Percentiles rank a stretch among this genome's conserved stretches.
phyloP scores from a whole-genome alignment of 2,888 invertebrate genomes.

The Mimas tiliae region DNA sequence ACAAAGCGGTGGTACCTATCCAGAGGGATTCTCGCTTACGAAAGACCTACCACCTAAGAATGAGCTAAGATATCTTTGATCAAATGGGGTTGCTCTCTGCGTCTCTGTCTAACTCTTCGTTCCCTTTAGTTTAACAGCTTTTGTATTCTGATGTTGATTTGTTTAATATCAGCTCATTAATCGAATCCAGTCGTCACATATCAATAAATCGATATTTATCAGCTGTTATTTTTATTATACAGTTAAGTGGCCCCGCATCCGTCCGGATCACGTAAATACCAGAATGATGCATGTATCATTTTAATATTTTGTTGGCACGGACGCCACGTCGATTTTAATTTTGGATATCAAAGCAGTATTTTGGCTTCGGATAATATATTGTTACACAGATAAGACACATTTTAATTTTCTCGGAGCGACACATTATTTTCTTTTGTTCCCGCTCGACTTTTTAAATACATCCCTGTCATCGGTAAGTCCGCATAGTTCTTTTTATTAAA shows the following conservation, averaged over 20 bases:
- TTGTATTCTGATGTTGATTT: background rate
- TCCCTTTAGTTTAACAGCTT: no score
- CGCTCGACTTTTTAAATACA: background rate
- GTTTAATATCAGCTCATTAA: background rate
- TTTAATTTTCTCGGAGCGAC: no score
- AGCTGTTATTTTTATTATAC: background rate
- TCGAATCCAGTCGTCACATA: background rate
- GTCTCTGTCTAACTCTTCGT: no score
- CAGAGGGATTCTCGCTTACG: no score
- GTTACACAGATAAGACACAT: background rate
- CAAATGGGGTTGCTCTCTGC: no score
- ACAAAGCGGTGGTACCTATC: no score
- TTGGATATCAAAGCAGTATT: background rate
- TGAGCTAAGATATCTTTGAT: no score
- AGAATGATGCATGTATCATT: conserved; percentile 10
- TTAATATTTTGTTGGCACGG: background rate
- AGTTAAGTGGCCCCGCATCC: conserved; percentile 21
- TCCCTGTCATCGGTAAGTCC: background rate
- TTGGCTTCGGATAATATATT: background rate
- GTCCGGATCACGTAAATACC: conserved; percentile 5
- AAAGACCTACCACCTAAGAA: no score
- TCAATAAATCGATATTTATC: background rate
- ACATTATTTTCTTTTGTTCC: background rate
- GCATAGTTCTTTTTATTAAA: background rate
- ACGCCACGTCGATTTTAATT: background rate